These are phyloP conservation scores for Anguilla japonica DNA, from an alignment of 2,113 vertebrate species.

Conservation along the genomic window DNA sequence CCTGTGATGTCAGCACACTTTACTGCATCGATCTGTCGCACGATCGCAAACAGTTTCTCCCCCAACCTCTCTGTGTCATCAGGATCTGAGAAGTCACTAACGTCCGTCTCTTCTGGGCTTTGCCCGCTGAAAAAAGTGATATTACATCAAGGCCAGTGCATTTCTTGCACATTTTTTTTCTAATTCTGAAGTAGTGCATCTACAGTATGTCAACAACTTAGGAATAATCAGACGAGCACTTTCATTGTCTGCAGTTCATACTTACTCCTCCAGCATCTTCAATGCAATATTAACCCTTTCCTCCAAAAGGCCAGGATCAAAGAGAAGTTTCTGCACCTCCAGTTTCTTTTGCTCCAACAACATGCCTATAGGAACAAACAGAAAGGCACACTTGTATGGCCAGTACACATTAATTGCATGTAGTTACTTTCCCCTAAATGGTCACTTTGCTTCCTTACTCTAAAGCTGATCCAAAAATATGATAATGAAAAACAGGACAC, in stretches of 20 bases:
- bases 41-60: slow-evolving; percentile 68
- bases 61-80: slow-evolving; percentile 68
- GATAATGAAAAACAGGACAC: not conserved
- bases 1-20: slow-evolving; percentile 74
- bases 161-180: not conserved
- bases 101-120: slow-evolving; percentile 43
- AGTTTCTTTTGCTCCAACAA: slow-evolving; percentile 72
- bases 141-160: not conserved
- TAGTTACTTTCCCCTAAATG: not conserved
- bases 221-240: not conserved
- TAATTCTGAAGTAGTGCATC: too few species aligned
- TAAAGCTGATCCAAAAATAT: not conserved
- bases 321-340: slow-evolving; percentile 62
- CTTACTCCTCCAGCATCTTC: slow-evolving; percentile 67
- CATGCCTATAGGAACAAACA: slow-evolving; percentile 66
- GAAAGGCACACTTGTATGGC: not conserved
- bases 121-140: slow-evolving; percentile 44
- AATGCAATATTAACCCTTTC: slow-evolving; percentile 65
- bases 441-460: not conserved
- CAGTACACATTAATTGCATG: not conserved
- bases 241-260: not conserved
- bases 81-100: slow-evolving; percentile 58
- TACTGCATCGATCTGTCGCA: slow-evolving; percentile 63
- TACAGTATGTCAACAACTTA: not conserved
- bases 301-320: slow-evolving; percentile 62